Base-by-base conservation (phyloP, 2,797 vertebrate species). In the Sebastes elongatus region DNA sequence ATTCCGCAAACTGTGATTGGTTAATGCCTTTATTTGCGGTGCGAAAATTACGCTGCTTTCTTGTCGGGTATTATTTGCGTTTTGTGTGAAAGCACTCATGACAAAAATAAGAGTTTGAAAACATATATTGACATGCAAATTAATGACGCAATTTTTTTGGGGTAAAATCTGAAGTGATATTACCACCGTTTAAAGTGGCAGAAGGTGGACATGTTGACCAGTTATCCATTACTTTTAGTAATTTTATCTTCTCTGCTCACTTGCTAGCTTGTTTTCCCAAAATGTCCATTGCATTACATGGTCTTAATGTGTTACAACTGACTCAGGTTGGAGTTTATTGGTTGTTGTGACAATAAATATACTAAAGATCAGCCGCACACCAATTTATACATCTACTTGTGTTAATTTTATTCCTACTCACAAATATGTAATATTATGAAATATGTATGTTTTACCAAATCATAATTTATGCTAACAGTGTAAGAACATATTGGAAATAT, bases 61-160 rank as follows among this genome's bases (percentile, higher is more conserved):
- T 38, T 0, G 13, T 38, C 13, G 35, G 35, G 13, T 38, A 38
- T 38, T 38, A 38, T 38, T 14, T 38, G 35, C 13, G 13, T 38
- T 38, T 14, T 38, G 35, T 38, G 5, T 14, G 35, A 1, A 38
- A 38, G 35, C 35, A 38, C 13, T 38, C 35, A 38, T 38, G 35
- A 14, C 11, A 38, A 38, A 38, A 38, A 38, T 0, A 38, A 38
- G 35, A 38, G 13, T 14, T 38, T 0, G 35, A 38, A 38, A 38
- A 38, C 0, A 38, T 14, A 38, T 38, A 38, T 38, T 38, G 35
- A 38, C 0, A 38, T 38, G 35, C 35, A 38, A 38, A 38, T 38
- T 6, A 38, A 38, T 38, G 0, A 38, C 35, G 13, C 5, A 10
- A 0, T 2, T 38, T 38, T 14, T 38, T 6, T 0, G 11, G 33